phyloP scores from a whole-genome alignment of 2,888 invertebrate genomes.

The Agapostemon virescens region DNA sequence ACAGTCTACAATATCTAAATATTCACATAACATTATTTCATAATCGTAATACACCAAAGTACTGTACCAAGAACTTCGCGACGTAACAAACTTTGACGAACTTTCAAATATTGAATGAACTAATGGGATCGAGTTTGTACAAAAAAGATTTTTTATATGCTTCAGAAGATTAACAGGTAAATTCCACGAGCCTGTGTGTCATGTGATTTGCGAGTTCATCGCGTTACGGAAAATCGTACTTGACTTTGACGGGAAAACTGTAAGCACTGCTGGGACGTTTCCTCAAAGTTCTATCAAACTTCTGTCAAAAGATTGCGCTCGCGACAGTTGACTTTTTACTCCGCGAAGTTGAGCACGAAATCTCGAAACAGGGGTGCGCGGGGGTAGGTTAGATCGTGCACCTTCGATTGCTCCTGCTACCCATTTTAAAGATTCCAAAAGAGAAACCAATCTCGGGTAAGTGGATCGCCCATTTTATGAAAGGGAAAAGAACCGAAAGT shows the following conservation, averaged over 20 bases:
- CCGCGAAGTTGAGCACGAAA: not conserved
- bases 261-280: not conserved
- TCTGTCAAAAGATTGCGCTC: constrained; percentile 10
- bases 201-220: not conserved
- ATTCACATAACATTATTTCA: no score
- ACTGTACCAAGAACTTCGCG: no score
- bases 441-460: constrained; percentile 22
- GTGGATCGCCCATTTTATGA: constrained; percentile 19
- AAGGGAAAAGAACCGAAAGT: constrained; percentile 19
- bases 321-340: constrained; percentile 9
- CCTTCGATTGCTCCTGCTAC: constrained; percentile 2
- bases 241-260: not conserved
- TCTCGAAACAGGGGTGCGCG: constrained; percentile 4
- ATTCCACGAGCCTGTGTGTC: not conserved
- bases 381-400: not conserved
- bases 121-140: no score
- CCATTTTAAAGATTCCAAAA: constrained; percentile 5
- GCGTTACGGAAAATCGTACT: not conserved
- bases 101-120: not conserved
- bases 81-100: no score
- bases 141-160: no score
- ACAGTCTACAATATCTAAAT: no score
- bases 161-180: not conserved
- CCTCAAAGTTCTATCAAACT: not conserved
- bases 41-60: no score